Base-by-base conservation (phyloP, 2,888 invertebrate genomes). In the Drosophila atripex region DNA sequence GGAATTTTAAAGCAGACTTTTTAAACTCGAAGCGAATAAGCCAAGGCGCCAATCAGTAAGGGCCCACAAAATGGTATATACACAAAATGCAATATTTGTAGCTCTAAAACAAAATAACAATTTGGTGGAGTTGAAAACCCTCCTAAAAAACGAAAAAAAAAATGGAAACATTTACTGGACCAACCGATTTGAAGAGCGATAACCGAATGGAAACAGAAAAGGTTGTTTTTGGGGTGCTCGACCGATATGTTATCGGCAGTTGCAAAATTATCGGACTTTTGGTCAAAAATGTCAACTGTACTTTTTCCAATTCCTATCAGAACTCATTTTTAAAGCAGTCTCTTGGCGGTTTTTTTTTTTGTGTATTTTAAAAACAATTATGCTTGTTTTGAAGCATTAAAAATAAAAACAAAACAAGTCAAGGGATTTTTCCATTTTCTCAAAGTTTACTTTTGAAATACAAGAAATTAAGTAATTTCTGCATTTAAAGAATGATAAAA, bases 1-100 rank as follows among this genome's bases (percentile, higher is more conserved):
- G 46, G 39, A 61, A 47, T 61, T 61, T 61, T 49, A 18, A 43
- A 43, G 32, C 32, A 25, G 35, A 63, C 43, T 63, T 58, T 58
- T 58, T 58, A 21, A 58, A 63, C 14, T 41, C 18, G 39, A 43
- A 43, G 49, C 47, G 52, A 49, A 21, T 16, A 21, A 43, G 28
- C 23, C 39, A 23, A 23, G 21, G 21, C 21, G 18, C 14, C 14
- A 41, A 41, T 41, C 25, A 28, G 11, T 28, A 21, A 18, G 16
- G 9, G 39, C 3, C 39, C 14, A 9, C 39, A 41, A 14, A 18
- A 18, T 41, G 18, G 39, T 16, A 9, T 41, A 41, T 41, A 41
- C 18, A 41, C 8, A 16, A 41, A 41, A 18, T 41, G 53, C 43
- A 30, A 54, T 28, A 30, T 43, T 54, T 54, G 41, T 30, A 54